Evolutionary conservation across 2,113 vertebrate genomes (phyloP), one percentile per base, ranked within the genome.

Genomic region (Melanerpes formicivorus): DNA sequence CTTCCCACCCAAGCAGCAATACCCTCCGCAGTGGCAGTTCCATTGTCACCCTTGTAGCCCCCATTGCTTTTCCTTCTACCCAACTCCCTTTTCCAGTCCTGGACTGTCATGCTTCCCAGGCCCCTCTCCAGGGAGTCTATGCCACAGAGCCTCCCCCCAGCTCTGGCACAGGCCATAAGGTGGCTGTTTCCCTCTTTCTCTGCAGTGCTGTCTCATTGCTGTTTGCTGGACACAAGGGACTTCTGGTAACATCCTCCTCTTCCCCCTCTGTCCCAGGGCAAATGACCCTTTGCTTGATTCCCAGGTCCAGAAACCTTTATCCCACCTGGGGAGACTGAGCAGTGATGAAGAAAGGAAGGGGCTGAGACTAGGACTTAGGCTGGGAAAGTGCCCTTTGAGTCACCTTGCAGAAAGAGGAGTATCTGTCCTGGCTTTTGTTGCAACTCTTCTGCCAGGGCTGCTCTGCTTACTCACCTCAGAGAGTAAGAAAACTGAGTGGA

Each of bases 151-250:
- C 17, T 74, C 29, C 52, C 46, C 37, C 1, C 2, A 44, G 52
- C 70, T 42, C 18, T 63, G 48, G 27, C 32, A 29, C 0, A 0
- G 7, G 26, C 23, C 3, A 0, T 21, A 15, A n/a, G 46, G 27
- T 63, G 62, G 50, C 34, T 0, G 0, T 63, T 64, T 81, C 34
- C 40, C 52, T 54, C 13, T 40, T 72, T 73, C 40, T 59, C 75
- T 62, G 32, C 22, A 32, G 18, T 2, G 0, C n/a, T 1, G 0
- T 15, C n/a, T 32, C 65, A 44, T 59, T 0, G 0, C 15, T 76
- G 8, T 21, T 71, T 30, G 23, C 4, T 46, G 78, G 27, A 30
- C 50, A 25, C 13, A 56, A 75, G 42, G 32, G 56, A 30, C 23
- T 62, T 60, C 32, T 16, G 9, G 14, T 42, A 81, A 44, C 23